A percentile compares a stretch with the other conserved stretches of the same genome.
phyloP scores from a whole-genome alignment of 2,113 vertebrate genomes.

The Motacilla tschutschensis region DNA sequence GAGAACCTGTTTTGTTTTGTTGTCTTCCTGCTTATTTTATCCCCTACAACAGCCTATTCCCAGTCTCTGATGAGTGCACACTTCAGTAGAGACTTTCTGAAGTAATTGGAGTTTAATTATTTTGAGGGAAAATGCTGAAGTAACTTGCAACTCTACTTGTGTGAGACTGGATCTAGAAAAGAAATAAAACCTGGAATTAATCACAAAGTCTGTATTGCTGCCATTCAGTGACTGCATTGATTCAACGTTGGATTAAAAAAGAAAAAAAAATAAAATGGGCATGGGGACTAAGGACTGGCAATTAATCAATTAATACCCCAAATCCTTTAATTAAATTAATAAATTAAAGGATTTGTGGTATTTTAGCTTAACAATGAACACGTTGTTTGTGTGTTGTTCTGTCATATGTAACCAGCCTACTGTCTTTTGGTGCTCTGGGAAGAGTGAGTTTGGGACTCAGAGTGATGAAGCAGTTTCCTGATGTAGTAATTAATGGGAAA shows the following conservation, averaged over 20 bases:
- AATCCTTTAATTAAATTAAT: too few relatives aligned
- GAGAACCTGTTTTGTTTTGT: background rate
- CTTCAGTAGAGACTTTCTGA: background rate
- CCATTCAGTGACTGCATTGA: background rate
- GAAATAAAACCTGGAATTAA: background rate
- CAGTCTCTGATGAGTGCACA: background rate
- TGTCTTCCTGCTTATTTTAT: background rate
- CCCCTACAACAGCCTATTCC: background rate
- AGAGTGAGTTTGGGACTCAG: background rate
- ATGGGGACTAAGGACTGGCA: background rate
- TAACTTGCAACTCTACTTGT: background rate
- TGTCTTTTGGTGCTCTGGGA: background rate
- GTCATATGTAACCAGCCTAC: background rate
- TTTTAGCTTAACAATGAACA: background rate
- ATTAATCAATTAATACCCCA: background rate
- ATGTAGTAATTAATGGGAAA: background rate
- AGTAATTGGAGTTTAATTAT: background rate
- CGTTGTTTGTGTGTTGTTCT: background rate
- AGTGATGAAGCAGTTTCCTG: background rate
- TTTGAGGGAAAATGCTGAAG: background rate
- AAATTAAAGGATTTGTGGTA: background rate
- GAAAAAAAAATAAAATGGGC: rapidly evolving
- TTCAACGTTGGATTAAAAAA: background rate
- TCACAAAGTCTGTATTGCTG: background rate
- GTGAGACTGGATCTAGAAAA: background rate